Base-by-base conservation (phyloP, 2,888 invertebrate species). In the Epinotia bilunana region DNA sequence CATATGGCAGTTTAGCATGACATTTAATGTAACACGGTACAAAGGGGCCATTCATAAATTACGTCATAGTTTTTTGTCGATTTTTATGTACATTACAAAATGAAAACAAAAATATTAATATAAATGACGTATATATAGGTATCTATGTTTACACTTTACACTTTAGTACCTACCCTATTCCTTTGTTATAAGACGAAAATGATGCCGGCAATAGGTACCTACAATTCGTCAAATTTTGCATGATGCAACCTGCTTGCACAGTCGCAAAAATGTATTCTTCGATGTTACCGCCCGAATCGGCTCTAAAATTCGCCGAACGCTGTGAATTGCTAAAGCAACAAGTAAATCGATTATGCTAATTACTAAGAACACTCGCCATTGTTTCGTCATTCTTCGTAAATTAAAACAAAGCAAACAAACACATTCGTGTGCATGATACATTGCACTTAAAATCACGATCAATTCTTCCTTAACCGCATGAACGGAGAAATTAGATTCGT, bases 281-380 rank as follows among this genome's bases (percentile, higher is more conserved):
- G 33, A n/a, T 16, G 23, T 49, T 18, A 67, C 53, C 23, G 9
- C 16, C 28, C 49, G 49, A 49, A 28, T 33, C 53, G 60, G 65
- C 33, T 28, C 16, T n/a, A 73, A 71, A 63, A 76, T 87, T 88
- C 86, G 78, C 76, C 79, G 87, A 85, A 88, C 78, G 78, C 78
- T 73, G 83, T 81, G 80, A 83, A 88, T 88, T 90, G 55, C 64
- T 64, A 64, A 83, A 86, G 86, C 84, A 88, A 85, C 80, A 80
- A 85, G 86, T 86, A 87, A 90, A 85, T 82, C 82, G 84, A 86
- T 85, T 86, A 84, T 81, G 87, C 84, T 91, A 91, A 91, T 90
- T 91, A 87, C 89, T 81, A 64, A 85, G 89, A 90, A 92, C 88
- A 91, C 86, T 85, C 78, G 79, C 77, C 60, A 74, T 72, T 77